These are phyloP conservation scores for Loris lydekkerianus DNA, from an alignment of 2,797 vertebrate genomes.

Conservation along the genomic window DNA sequence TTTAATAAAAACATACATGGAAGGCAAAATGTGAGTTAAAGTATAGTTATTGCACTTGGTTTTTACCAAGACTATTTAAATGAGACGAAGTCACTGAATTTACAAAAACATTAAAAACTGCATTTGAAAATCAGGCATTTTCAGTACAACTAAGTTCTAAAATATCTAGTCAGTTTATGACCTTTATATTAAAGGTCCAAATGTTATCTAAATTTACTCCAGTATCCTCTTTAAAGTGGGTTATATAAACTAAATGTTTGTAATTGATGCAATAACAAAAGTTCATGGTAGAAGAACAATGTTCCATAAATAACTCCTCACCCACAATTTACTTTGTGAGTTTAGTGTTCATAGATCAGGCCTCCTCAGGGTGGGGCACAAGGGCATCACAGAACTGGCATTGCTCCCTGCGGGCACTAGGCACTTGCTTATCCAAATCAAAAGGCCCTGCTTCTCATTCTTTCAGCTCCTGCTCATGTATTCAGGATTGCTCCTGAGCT, in stretches of 20 bases:
- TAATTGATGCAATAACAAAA: not conserved
- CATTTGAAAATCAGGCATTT: constrained; percentile 49
- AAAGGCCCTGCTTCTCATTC: constrained; percentile 5
- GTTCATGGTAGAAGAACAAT: not conserved
- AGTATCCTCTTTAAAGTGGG: not conserved
- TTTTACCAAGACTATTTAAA: constrained; percentile 20
- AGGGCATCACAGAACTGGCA: not conserved
- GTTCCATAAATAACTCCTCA: not conserved
- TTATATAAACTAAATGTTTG: constrained; percentile 19
- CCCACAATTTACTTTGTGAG: not conserved
- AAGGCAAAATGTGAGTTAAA: constrained; percentile 54
- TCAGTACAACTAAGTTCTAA: constrained; percentile 7
- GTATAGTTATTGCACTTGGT: not conserved
- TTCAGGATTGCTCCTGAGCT: not conserved
- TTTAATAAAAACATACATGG: constrained; percentile 1
- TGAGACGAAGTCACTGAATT: constrained; percentile 16
- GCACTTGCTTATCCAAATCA: not conserved
- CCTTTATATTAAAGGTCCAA: not conserved
- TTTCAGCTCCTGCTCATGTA: not conserved
- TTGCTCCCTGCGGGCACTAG: not conserved
- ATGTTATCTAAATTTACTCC: constrained; percentile 29
- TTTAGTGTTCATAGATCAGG: not conserved
- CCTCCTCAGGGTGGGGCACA: not conserved
- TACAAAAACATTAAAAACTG: not conserved
- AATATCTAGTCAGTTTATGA: not conserved